Base-by-base conservation (phyloP, 2,888 invertebrate genomes). In the Hirtodrosophila histrioides region DNA sequence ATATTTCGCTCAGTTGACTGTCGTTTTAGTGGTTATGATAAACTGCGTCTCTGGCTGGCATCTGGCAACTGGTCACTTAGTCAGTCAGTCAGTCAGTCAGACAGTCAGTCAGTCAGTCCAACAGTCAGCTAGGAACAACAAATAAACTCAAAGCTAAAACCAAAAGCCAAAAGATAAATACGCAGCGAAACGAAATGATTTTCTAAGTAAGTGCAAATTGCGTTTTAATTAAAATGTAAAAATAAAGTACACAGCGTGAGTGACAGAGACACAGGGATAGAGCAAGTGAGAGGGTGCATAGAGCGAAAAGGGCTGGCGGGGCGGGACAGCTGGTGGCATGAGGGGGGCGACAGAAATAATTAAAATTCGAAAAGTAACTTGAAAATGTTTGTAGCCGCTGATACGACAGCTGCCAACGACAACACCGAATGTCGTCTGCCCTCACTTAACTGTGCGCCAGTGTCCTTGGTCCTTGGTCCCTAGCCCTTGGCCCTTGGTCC, bases 151-250 rank as follows among this genome's bases (percentile, higher is more conserved):
- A 75, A 65, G 71, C 72, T 35, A 41, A 72, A 77, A 53, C 77
- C 77, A 65, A 67, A 66, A 74, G 73, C 69, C 78, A 60, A 65
- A 77, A 76, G 77, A 78, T 65, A 83, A 65, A 83, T 71, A 86
- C 69, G 68, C 67, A 70, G 50, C 77, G 69, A 86, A 78, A 72
- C 68, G 68, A 86, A 86, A 87, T 87, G 72, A 85, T 87, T 87
- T 78, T 72, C 82, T 82, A 87, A 82, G 88, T 82, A 82, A 82
- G 82, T 85, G 82, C 78, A 87, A 82, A 82, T 85, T 82, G 82
- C 75, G 82, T 87, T 87, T 85, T 87, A 82, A 82, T 87, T 82
- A 82, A 82, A 82, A 82, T 82, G 88, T 87, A 77, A 82, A 82
- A 82, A 87, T 85, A 81, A 84, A 81, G 66, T 74, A 86, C 75